Percentiles rank a stretch among this genome's conserved stretches.
These are phyloP conservation scores for Patiria pectinifera DNA, from an alignment of 53 echinoderm and acorn worm species.

Conservation along the genomic window DNA sequence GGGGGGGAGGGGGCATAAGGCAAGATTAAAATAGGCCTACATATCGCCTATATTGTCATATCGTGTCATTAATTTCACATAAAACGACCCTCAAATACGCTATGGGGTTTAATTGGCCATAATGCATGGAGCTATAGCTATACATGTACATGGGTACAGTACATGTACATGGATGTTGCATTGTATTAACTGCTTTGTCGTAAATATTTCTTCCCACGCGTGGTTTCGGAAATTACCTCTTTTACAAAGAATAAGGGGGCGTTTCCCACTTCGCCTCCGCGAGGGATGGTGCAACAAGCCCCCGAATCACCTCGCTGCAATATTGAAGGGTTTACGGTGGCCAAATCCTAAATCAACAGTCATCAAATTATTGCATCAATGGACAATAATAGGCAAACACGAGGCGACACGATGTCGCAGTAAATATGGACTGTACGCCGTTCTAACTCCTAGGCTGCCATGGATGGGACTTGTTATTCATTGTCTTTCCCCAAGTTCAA, in stretches of 20 bases:
- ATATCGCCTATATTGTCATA: too few species aligned
- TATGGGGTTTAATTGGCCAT: too few species aligned
- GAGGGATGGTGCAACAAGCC: not conserved
- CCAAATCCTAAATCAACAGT: not conserved
- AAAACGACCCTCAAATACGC: too few species aligned
- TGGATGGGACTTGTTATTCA: not conserved
- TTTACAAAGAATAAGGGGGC: not conserved
- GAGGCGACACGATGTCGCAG: slow-evolving; percentile 29
- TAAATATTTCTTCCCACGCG: not conserved
- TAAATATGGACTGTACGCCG: not conserved
- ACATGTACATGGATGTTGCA: too few species aligned
- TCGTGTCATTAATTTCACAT: too few species aligned
- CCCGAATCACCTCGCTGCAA: not conserved
- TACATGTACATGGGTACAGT: too few species aligned
- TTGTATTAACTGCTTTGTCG: too few species aligned
- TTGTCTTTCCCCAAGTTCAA: slow-evolving; percentile 10
- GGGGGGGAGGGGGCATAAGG: too few species aligned
- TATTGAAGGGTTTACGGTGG: not conserved
- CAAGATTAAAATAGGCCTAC: too few species aligned
- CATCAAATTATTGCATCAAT: not conserved
- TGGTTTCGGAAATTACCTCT: not conserved
- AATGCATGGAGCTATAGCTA: too few species aligned
- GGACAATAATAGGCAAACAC: not conserved
- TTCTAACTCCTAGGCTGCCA: not conserved
- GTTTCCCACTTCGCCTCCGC: not conserved